Percentiles rank a stretch among this genome's conserved stretches.
Conservation (phyloP, 1,140 invertebrate species). For the Dendrolimus kikuchii region DNA sequence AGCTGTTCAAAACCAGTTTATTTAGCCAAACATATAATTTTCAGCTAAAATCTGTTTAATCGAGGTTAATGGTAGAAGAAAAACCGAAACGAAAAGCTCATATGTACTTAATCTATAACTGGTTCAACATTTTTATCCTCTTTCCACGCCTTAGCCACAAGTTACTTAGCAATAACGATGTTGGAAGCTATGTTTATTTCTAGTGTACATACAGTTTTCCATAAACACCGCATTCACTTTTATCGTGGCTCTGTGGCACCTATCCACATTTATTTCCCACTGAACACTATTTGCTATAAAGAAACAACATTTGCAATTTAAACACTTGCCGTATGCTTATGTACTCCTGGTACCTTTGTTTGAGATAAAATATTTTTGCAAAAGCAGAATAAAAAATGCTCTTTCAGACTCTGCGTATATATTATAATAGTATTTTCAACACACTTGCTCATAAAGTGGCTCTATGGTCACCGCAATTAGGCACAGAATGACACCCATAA, state of each 20-base stretch:
- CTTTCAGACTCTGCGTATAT: too few species aligned
- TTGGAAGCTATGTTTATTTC: slow-evolving; percentile 2
- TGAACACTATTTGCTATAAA: slow-evolving; percentile 8
- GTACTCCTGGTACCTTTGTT: slow-evolving; percentile 4
- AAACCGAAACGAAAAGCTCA: too few species aligned
- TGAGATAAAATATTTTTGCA: neutral
- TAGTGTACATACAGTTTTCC: slow-evolving; percentile 6
- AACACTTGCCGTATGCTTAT: slow-evolving; percentile 3
- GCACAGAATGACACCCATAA: too few species aligned
- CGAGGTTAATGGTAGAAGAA: too few species aligned
- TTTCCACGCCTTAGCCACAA: neutral
- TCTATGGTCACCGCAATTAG: too few species aligned
- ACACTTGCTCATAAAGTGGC: too few species aligned
- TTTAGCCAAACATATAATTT: too few species aligned
- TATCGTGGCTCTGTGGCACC: slow-evolving; percentile 3
- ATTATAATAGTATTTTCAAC: too few species aligned
- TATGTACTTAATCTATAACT: too few species aligned
- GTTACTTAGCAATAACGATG: slow-evolving; percentile 5
- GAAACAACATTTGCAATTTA: slow-evolving; percentile 4
- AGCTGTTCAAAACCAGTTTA: too few species aligned
- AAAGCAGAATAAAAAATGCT: too few species aligned
- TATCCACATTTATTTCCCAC: slow-evolving; percentile 11
- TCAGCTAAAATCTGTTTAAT: too few species aligned
- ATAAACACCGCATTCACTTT: slow-evolving; percentile 16
- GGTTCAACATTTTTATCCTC: neutral